These are phyloP conservation scores for Lasioglossum albipes DNA, from an alignment of 1,140 invertebrate genomes.

Conservation along the genomic window DNA sequence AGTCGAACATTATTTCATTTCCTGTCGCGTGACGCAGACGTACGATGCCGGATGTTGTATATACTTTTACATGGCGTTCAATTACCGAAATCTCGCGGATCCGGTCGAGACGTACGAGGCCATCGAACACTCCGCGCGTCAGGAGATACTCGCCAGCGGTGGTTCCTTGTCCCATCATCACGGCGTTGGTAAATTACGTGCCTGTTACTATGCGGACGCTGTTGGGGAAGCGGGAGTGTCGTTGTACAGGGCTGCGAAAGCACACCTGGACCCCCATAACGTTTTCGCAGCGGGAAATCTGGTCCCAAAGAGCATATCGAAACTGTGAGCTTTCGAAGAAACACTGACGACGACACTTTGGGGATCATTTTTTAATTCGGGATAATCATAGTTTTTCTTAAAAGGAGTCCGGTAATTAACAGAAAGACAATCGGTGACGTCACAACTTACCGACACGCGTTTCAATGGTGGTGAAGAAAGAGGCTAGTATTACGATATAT, in stretches of 20 bases:
- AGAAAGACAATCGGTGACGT: slow-evolving; percentile 17
- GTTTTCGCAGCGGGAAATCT: slow-evolving; percentile 95
- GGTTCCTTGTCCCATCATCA: slow-evolving; percentile 98
- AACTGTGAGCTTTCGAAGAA: slow-evolving; percentile 64
- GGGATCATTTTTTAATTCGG: slow-evolving; percentile 1
- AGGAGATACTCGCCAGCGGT: slow-evolving; percentile 94
- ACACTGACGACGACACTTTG: neutral
- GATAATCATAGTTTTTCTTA: neutral
- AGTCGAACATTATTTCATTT: slow-evolving; percentile 85
- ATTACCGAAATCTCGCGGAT: slow-evolving; percentile 84
- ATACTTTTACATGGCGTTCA: slow-evolving; percentile 99
- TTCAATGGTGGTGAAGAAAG: slow-evolving; percentile 21
- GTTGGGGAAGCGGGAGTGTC: slow-evolving; percentile 89
- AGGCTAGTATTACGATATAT: slow-evolving; percentile 54
- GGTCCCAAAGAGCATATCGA: slow-evolving; percentile 68
- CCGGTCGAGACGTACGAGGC: slow-evolving; percentile 92
- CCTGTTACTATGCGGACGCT: slow-evolving; percentile 88
- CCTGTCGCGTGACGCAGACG: slow-evolving; percentile 95
- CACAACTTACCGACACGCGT: slow-evolving; percentile 27
- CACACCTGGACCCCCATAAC: slow-evolving; percentile 94
- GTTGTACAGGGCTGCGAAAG: slow-evolving; percentile 90
- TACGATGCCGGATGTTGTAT: slow-evolving; percentile 98
- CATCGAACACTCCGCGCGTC: slow-evolving; percentile 90
- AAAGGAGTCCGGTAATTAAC: neutral
- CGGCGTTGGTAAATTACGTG: slow-evolving; percentile 95